phyloP scores from a whole-genome alignment of 2,888 invertebrate genomes.

The Stictocephala bisonia region DNA sequence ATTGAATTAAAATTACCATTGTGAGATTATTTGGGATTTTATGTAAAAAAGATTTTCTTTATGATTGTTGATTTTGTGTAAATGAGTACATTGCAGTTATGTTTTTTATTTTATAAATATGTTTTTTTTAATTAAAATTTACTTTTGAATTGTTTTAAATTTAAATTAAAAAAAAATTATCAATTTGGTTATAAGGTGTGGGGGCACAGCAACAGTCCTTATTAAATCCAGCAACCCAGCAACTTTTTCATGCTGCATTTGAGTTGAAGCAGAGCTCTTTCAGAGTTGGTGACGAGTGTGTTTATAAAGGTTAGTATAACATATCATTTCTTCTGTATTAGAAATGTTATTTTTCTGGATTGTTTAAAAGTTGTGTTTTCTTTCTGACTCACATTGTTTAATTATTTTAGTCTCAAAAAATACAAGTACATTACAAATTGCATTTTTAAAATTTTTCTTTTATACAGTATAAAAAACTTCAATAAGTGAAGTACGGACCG shows the following conservation, averaged over 20 bases:
- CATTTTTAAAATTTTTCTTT: too few species aligned
- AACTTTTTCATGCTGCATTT: conserved; percentile 68
- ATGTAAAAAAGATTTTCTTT: conserved; percentile 35
- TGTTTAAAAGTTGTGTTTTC: too few species aligned
- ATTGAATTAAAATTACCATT: too few species aligned
- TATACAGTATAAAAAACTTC: too few species aligned
- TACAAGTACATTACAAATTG: too few species aligned
- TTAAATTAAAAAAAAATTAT: not conserved
- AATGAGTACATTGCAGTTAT: too few species aligned
- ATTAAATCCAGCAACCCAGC: conserved; percentile 63
- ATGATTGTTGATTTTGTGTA: conserved; percentile 55
- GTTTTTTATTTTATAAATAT: conserved; percentile 26
- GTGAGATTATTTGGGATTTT: too few species aligned
- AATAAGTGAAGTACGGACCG: too few species aligned
- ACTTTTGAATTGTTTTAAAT: not conserved
- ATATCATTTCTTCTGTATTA: too few species aligned
- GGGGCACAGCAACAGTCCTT: conserved; percentile 61
- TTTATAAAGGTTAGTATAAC: conserved; percentile 70
- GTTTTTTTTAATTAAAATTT: conserved; percentile 21
- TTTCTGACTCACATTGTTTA: too few species aligned
- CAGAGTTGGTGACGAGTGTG: conserved; percentile 77
- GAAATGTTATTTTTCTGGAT: too few species aligned
- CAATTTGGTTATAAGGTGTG: conserved; percentile 27
- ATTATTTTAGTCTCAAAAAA: too few species aligned
- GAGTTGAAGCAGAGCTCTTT: conserved; percentile 73